Base-by-base conservation (phyloP, 2,113 vertebrate species). In the Eudyptes chrysolophus region DNA sequence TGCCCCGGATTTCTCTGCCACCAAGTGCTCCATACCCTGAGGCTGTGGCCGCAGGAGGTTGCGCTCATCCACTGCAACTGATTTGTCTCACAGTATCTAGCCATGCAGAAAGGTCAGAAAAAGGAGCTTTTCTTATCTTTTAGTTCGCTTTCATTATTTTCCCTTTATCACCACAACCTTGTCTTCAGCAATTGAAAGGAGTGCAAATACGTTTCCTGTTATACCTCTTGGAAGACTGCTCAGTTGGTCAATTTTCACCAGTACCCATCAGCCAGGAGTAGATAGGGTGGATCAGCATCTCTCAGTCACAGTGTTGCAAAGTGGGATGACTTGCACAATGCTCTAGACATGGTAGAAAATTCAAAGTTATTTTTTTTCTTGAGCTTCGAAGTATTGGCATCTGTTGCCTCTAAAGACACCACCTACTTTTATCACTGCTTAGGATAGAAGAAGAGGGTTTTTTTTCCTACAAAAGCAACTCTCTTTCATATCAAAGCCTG, bases 11-110 rank as follows among this genome's bases (percentile, higher is more conserved):
- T 61, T 21, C 30, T 40, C 17, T 38, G 30, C 58, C 38, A 60
- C 9, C 3, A 2, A 51, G 36, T 0, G 0, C n/a, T 34, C 42
- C 0, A 1, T 27, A 34, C 16, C 16, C n/a, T 25, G 30, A 77
- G 42, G 21, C 27, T 57, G 54, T 1, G 1, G 24, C 36, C 1
- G 0, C 46, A 25, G 29, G 15, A 72, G 30, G 11, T 12, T 69
- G 21, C 0, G 2, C 29, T 79, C 18, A 12, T 57, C 74, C 49
- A 22, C 38, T 34, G 36, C 29, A 62, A 5, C 34, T 38, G 54
- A n/a, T 79, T 78, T 57, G 13, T 62, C 36, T 62, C 65, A 46
- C 20, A 14, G 16, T 58, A 52, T 16, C 15, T 51, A 58, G 13
- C 42, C 20, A 6, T 52, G 48, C 34, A 74, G 71, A 40, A 57